These are phyloP conservation scores for Tachysurus vachellii DNA, from an alignment of 2,113 vertebrate genomes.

Conservation along the genomic window DNA sequence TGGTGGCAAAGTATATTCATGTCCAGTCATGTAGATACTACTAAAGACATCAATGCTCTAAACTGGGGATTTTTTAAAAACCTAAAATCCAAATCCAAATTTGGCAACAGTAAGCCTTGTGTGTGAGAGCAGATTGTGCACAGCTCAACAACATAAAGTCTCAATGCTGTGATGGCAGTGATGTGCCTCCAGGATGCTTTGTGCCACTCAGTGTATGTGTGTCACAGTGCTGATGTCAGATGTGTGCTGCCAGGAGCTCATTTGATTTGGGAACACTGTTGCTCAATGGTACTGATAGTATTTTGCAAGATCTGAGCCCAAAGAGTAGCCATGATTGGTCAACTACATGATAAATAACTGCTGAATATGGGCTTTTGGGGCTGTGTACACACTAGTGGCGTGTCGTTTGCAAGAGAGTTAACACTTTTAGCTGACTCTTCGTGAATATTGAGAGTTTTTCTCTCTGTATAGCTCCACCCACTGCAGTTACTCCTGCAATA, in stretches of 20 bases:
- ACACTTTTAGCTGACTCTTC: no score
- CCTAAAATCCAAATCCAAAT: neutral
- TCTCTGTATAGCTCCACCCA: neutral
- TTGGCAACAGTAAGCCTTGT: neutral
- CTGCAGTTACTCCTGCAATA: neutral
- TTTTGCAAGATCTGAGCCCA: conserved; percentile 38
- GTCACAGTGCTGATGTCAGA: conserved; percentile 30
- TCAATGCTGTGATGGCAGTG: neutral
- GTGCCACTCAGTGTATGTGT: conserved; percentile 17
- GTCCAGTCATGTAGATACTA: neutral
- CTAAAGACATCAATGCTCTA: neutral
- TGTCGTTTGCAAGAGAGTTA: neutral
- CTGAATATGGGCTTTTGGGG: neutral
- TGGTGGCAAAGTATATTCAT: neutral
- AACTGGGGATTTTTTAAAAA: neutral
- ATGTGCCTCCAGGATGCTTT: neutral
- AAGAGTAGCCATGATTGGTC: neutral
- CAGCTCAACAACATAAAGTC: neutral
- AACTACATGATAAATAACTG: conserved; percentile 24
- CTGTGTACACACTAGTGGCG: neutral
- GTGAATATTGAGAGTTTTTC: neutral
- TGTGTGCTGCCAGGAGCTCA: neutral
- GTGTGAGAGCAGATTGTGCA: neutral
- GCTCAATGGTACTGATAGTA: conserved; percentile 11
- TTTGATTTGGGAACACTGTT: conserved; percentile 13